Evolutionary conservation across 1,140 invertebrate genomes (phyloP), one percentile per base, ranked within the genome.

Genomic region (Acyrthosiphon pisum): DNA sequence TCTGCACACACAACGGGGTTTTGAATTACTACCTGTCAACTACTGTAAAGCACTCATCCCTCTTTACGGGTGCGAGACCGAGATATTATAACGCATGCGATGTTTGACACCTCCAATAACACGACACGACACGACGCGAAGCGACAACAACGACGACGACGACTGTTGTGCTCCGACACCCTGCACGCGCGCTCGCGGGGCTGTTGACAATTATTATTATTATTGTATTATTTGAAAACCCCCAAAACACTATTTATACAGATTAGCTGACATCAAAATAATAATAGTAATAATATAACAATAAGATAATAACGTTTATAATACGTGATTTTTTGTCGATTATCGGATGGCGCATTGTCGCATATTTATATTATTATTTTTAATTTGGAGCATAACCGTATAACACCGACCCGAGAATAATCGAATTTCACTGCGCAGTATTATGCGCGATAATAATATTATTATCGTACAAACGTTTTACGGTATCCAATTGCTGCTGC

Each of bases 21-120:
- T 93, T 93, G 91, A 93, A 93, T 93, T 93, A 93, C 91, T 93
- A 93, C 91, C 91, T 93, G 91, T 93, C 91, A 93, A 86, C 91
- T 56, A n/a, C 91, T 44, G 91, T 86, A 83, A 86, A 93, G 48
- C 91, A 93, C 91, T 93, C 60, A 4, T 81, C 48, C 81, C 37
- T 50, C 44, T 30, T 46, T n/a, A 22, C 48, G 35, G n/a, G 88
- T 41, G 9, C 37, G 23, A 37, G 56, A 26, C 56, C 90, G 56
- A 76, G 37, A 76, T 76, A n/a, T n/a, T 76, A 76, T 68, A 46
- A 46, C 81, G 91, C 44, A 48, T 30, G 35, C 76, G 76, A 84
- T 56, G 91, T 93, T 93, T 86, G 91, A 93, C 91, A 93, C 81
- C 68, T 84, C 91, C 48, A 56, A 93, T 92, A 93, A 93, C 91